Evolutionary conservation across 2,113 vertebrate genomes (phyloP).

Genomic region (Ameiurus melas): DNA sequence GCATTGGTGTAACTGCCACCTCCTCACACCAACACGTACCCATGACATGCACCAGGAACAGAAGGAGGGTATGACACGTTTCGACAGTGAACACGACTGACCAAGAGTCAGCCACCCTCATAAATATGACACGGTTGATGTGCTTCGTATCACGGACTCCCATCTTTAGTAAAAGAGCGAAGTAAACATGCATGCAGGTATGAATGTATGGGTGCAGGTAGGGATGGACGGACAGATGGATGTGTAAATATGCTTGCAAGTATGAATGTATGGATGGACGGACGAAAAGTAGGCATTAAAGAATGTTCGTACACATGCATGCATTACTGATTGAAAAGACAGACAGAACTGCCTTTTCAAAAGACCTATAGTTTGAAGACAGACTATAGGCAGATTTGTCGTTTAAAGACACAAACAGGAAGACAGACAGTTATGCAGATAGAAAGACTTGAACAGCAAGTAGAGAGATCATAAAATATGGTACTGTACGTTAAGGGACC

Average conservation of each 20-base stretch:
- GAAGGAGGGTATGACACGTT: conserved; percentile 26
- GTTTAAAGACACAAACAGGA: not conserved
- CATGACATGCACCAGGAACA: conserved; percentile 12
- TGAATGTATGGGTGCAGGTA: not conserved
- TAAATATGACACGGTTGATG: conserved; percentile 34
- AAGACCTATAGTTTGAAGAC: not conserved
- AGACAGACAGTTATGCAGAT: not conserved
- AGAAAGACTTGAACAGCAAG: not conserved
- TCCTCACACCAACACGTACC: not conserved
- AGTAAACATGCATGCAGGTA: not conserved
- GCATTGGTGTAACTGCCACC: not conserved
- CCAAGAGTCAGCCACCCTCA: conserved; percentile 17
- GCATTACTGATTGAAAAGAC: not conserved
- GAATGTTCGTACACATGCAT: not conserved
- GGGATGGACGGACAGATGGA: not conserved
- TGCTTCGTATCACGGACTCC: not conserved
- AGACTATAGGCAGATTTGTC: not conserved
- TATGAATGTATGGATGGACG: not conserved
- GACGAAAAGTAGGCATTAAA: not conserved
- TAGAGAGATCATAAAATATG: not conserved
- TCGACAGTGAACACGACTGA: not conserved
- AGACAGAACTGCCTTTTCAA: not conserved
- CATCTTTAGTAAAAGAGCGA: conserved; percentile 6
- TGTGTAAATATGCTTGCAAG: not conserved
- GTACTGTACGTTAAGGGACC: not conserved